Base-by-base conservation (phyloP, 2,113 vertebrate genomes). In the Aphelocoma coerulescens region DNA sequence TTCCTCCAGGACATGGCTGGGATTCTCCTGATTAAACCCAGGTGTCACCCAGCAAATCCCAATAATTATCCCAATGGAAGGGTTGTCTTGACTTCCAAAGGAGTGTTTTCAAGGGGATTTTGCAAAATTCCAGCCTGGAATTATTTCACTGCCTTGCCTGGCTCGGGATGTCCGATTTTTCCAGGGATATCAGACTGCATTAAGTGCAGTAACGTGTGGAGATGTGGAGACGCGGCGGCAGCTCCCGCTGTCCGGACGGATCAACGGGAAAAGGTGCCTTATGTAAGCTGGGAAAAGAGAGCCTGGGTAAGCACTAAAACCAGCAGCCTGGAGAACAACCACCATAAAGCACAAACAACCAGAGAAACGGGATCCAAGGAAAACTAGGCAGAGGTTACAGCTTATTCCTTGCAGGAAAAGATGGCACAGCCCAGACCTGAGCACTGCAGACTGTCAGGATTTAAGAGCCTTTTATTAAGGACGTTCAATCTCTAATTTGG, bases 311-410 rank as follows among this genome's bases (percentile, higher is more conserved):
- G 73, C n/a, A 26, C 84, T 35, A 48, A 26, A 55, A 55, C 11
- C 76, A 68, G 14, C 65, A 35, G 39, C 26, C 35, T 0, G 0
- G 48, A 24, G 33, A 89, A 51, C 0, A 3, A 51, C 10, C 3
- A 0, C 3, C 76, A 21, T 1, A 43, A 59, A 76, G 73, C 8
- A 52, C 28, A 48, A 44, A 39, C 1, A 13, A 19, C 4, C 35
- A 30, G 10, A 82, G 26, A 27, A n/a, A 66, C 0, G 11, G 52
- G 28, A 48, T 4, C 21, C 30, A 33, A 7, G 35, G 44, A 39
- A 65, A 79, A 37, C 7, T 63, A 51, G 5, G 35, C 3, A 3
- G 28, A 48, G 59, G 4, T 17, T 4, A 5, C 12, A 16, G 54
- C n/a, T 43, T 3, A 8, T 37, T 39, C 37, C 43, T 8, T 18